Conservation (phyloP, 2,888 invertebrate genomes). For the Digitonthophagus gazella region DNA sequence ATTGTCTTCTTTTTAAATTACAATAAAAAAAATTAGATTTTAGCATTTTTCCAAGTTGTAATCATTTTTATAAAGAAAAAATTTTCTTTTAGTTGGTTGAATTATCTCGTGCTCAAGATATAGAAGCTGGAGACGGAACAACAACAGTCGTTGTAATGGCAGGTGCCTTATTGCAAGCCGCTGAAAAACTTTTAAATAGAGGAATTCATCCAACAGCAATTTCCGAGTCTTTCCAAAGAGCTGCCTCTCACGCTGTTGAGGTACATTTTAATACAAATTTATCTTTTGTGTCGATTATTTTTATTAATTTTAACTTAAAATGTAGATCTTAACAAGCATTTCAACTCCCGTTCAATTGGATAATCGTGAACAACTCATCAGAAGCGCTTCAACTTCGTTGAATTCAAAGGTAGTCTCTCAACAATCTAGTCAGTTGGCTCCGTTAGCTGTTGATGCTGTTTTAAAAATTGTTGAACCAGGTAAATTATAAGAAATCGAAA, state of each 20-base stretch:
- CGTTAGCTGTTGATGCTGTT: slow-evolving; percentile 97
- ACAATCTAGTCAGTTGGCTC: slow-evolving; percentile 92
- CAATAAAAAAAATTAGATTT: not conserved
- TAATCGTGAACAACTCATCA: slow-evolving; percentile 84
- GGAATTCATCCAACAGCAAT: slow-evolving; percentile 98
- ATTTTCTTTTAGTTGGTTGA: slow-evolving; percentile 79
- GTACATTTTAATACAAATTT: too few relatives aligned
- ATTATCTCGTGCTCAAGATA: slow-evolving; percentile 96
- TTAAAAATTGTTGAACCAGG: slow-evolving; percentile 74
- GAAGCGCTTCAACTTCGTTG: slow-evolving; percentile 95
- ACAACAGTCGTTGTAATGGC: slow-evolving; percentile 98
- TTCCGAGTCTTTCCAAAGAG: slow-evolving; percentile 94
- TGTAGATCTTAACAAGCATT: slow-evolving; percentile 73
- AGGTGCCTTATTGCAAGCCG: slow-evolving; percentile 92
- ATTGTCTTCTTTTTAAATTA: too few relatives aligned
- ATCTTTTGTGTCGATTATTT: too few relatives aligned
- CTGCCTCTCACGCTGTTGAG: slow-evolving; percentile 69
- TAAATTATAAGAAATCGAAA: slow-evolving; percentile 31
- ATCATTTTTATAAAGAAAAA: too few relatives aligned
- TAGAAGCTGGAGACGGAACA: slow-evolving; percentile 99
- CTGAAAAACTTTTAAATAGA: slow-evolving; percentile 85
- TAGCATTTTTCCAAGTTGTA: too few relatives aligned
- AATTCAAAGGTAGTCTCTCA: slow-evolving; percentile 99
- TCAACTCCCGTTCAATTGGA: slow-evolving; percentile 80
- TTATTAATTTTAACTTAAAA: too few relatives aligned